Conservation (phyloP, 2,113 vertebrate genomes). For the Myotis lucifugus region DNA sequence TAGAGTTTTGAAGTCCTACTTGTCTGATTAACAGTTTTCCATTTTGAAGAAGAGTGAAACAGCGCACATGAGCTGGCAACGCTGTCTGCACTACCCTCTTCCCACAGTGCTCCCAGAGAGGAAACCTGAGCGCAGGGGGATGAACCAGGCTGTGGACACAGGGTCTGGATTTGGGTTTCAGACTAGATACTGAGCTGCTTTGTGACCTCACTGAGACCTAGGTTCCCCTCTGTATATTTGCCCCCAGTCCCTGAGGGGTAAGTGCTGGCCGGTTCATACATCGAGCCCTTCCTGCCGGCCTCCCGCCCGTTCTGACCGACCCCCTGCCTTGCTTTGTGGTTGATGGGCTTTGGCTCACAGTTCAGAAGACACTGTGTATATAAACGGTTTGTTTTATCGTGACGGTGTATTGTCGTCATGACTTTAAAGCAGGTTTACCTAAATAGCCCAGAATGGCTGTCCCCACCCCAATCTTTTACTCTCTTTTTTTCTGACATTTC, state of each 20-base stretch:
- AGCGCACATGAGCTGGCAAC: neutral
- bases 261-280: accelerated
- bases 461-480: neutral
- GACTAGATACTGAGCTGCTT: neutral
- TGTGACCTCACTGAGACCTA: neutral
- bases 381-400: neutral
- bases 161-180: neutral
- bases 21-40: neutral
- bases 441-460: neutral
- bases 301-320: neutral
- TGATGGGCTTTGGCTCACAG: neutral
- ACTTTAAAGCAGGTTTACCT: neutral
- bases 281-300: neutral
- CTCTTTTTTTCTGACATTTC: neutral
- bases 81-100: neutral
- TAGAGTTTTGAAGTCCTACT: neutral
- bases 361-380: neutral
- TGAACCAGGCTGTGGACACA: neutral
- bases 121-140: neutral
- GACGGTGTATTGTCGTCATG: neutral
- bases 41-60: neutral
- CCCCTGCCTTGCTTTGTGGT: neutral
- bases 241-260: too few relatives aligned
- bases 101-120: neutral
- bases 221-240: neutral